Base-by-base conservation (phyloP, 64 coral and sea anemone species). In the Orbicella faveolata region DNA sequence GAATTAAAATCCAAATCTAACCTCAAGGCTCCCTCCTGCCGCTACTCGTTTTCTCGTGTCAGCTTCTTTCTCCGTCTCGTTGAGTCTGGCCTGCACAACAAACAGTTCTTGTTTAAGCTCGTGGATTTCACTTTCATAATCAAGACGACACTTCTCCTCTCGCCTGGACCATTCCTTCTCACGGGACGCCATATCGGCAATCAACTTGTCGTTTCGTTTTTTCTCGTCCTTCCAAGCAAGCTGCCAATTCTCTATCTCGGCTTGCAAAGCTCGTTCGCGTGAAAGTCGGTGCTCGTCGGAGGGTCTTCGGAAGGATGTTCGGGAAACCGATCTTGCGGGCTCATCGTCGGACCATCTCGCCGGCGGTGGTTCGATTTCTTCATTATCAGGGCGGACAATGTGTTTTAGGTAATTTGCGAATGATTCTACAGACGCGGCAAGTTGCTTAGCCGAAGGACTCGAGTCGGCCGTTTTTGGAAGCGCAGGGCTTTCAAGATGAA, bases 31-130 rank as follows among this genome's bases (percentile, higher is more conserved):
- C 19, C 94, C 94, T 25, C 94, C 91, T 20, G 86, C 91, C 0
- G 89, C 86, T 63, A 93, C 91, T 48, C 84, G 83, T 88, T 91
- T 99, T 57, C 93, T 96, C 4, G 67, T 36, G 53, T 99, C 94
- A 18, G 89, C 81, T 21, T 92, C 74, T 44, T 92, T 87, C 73
- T 98, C 89, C 16, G 88, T 94, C 53, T 99, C 94, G 18, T 91
- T 87, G 34, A 99, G 41, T 18, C 89, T 75, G 18, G 94, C 74
- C 44, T 95, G 90, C 63, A 99, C 20, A 65, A 93, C 88, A 63
- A 95, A 99, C 57, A 99, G 52, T 48, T 99, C 94, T 88, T 99
- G 97, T 78, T 99, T 99, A 9, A 99, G 80, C 20, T 96, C 94
- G 64, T 96, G 91, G n/a, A 99, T 90, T 69, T 96, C 87, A n/a